phyloP scores from a whole-genome alignment of 53 echinoderm and acorn worm genomes.

The Glandiceps talaboti region DNA sequence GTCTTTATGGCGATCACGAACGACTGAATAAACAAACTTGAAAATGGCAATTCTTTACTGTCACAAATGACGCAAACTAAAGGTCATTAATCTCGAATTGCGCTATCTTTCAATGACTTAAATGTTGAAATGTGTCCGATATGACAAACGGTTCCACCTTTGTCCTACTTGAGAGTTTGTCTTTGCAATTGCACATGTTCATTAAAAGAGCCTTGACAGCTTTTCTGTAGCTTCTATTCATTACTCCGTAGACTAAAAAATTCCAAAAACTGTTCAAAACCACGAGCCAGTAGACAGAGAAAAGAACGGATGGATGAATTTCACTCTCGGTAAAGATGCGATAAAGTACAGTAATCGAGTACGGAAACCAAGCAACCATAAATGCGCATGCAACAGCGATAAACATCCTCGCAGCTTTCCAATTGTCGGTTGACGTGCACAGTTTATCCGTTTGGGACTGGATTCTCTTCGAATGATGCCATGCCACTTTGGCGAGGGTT shows the following conservation, averaged over 20 bases:
- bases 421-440: not conserved
- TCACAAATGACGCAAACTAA: too few relatives aligned
- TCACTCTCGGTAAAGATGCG: not conserved
- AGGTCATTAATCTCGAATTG: too few relatives aligned
- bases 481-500: not conserved
- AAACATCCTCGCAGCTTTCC: not conserved
- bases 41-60: too few relatives aligned
- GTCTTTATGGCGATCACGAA: too few relatives aligned
- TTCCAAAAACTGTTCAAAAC: not conserved
- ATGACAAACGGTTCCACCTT: not conserved
- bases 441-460: not conserved
- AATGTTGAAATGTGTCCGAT: not conserved
- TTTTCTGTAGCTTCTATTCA: not conserved
- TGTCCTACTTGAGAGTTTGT: not conserved
- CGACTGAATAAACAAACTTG: too few relatives aligned
- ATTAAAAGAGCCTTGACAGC: not conserved
- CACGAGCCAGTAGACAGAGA: not conserved
- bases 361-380: not conserved
- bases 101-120: too few relatives aligned
- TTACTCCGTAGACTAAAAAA: not conserved
- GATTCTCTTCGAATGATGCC: not conserved
- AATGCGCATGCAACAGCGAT: not conserved
- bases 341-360: not conserved
- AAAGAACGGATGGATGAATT: not conserved
- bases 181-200: not conserved